These are phyloP conservation scores for Callospermophilus lateralis DNA, from an alignment of 2,113 vertebrate genomes.

Conservation along the genomic window DNA sequence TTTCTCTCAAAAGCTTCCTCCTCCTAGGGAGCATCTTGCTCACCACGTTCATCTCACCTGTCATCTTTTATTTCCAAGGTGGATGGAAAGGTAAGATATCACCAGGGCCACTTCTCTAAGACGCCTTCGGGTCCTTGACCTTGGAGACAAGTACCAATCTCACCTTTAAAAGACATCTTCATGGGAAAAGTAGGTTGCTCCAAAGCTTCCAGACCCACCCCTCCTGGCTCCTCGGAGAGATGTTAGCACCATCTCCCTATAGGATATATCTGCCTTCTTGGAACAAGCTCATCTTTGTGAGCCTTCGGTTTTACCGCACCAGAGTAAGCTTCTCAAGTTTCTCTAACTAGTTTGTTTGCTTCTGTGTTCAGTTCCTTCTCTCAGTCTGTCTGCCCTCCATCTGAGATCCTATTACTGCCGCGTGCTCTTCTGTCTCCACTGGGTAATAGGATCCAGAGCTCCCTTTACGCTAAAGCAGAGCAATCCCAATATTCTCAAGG, in stretches of 20 bases:
- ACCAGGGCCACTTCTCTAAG: conserved; percentile 40
- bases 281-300: background rate
- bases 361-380: rapidly evolving
- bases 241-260: rapidly evolving
- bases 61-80: conserved; percentile 84
- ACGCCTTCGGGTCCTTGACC: conserved; percentile 56
- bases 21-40: conserved; percentile 71
- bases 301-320: background rate
- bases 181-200: background rate
- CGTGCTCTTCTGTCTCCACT: background rate
- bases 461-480: background rate
- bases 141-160: conserved; percentile 26
- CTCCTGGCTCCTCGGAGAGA: background rate
- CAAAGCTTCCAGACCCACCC: background rate
- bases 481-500: background rate
- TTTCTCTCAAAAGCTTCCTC: conserved; percentile 76
- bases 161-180: conserved; percentile 49
- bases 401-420: background rate
- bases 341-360: background rate
- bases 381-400: background rate
- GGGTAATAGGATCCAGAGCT: background rate
- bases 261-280: background rate
- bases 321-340: background rate
- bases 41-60: conserved; percentile 77
- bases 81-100: conserved; percentile 74